These are phyloP conservation scores for Trachelus troglodyta DNA, from an alignment of 2,888 invertebrate species.

Conservation along the genomic window DNA sequence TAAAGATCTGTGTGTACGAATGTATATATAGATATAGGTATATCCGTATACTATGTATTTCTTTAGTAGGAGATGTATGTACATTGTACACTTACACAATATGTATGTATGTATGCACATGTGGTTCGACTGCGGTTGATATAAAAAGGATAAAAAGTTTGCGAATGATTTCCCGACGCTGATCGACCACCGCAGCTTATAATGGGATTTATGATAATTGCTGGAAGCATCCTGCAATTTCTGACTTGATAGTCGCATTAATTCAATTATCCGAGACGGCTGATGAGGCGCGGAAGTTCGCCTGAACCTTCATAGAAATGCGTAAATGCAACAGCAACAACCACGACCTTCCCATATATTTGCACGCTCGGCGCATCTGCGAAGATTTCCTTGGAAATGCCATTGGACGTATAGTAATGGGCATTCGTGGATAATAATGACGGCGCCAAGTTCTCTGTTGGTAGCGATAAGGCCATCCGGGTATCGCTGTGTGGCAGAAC, in stretches of 20 bases:
- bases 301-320: background rate
- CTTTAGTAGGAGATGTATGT: background rate
- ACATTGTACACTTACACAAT: background rate
- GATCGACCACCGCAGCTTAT: constrained; percentile 3
- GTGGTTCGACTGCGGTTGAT: background rate
- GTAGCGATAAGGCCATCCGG: background rate
- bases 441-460: background rate
- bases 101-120: background rate
- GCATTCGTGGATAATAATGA: background rate
- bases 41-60: background rate
- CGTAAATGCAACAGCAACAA: background rate
- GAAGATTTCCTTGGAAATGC: background rate
- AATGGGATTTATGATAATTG: constrained; percentile 26
- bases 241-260: constrained; percentile 42
- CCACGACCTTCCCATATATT: background rate
- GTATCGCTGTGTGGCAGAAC: background rate
- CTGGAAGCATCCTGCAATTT: constrained; percentile 45
- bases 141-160: background rate
- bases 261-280: constrained; percentile 41
- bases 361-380: background rate
- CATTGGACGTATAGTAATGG: background rate
- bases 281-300: constrained; percentile 30
- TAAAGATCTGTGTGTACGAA: background rate
- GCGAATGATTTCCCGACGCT: background rate
- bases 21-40: background rate